Evolutionary conservation across 2,113 vertebrate genomes (phyloP).

Genomic region (Channa argus): DNA sequence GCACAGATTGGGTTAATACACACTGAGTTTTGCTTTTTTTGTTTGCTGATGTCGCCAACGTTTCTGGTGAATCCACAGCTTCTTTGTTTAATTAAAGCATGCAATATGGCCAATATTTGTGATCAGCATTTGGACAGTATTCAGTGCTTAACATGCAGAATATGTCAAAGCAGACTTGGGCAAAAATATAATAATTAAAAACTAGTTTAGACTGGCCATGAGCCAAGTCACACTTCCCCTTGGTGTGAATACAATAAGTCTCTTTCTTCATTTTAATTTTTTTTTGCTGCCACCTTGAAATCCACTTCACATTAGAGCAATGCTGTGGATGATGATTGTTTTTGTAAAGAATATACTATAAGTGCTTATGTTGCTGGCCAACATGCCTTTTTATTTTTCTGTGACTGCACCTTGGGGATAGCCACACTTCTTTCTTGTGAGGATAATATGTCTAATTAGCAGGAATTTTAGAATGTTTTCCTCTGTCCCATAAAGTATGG

Average conservation of each 20-base stretch:
- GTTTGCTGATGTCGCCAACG: conserved; percentile 7
- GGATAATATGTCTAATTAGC: conserved; percentile 42
- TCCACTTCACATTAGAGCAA: neutral
- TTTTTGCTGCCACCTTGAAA: neutral
- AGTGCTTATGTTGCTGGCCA: conserved; percentile 11
- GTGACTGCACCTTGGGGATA: conserved; percentile 2
- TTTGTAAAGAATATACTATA: neutral
- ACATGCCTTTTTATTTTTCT: conserved; percentile 13
- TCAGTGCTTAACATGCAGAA: conserved; percentile 5
- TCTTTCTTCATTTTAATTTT: conserved; percentile 26
- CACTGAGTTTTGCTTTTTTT: conserved; percentile 31
- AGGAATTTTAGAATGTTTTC: conserved; percentile 32
- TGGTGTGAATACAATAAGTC: conserved; percentile 16
- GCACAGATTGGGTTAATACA: conserved; percentile 26
- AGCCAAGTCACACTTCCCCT: conserved; percentile 22
- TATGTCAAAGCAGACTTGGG: neutral
- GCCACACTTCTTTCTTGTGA: conserved; percentile 26
- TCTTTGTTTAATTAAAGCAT: conserved; percentile 30
- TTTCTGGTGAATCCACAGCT: conserved; percentile 5
- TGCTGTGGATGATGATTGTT: conserved; percentile 11
- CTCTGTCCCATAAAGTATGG: conserved; percentile 50
- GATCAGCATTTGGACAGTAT: neutral
- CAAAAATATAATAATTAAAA: conserved; percentile 5
- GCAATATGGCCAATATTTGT: conserved; percentile 1
- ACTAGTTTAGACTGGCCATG: neutral